Conservation (phyloP, 2,797 vertebrate species). For the Cyprinella venusta region DNA sequence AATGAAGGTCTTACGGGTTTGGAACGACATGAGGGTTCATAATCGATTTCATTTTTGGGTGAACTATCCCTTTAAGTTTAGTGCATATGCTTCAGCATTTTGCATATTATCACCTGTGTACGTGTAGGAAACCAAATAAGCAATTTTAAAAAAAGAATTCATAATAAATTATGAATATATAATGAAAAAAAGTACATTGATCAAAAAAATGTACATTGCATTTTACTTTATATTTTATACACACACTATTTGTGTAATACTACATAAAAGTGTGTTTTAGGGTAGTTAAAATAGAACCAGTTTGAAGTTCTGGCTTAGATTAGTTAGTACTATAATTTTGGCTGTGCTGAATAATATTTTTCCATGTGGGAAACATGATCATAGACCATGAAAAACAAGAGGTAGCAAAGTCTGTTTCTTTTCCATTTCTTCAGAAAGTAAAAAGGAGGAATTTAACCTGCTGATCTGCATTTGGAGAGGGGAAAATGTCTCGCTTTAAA, state of each 20-base stretch:
- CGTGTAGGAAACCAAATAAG: neutral
- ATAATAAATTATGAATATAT: neutral
- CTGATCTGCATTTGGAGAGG: conserved; percentile 11
- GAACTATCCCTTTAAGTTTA: neutral
- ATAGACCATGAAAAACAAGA: conserved; percentile 5
- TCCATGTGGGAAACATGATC: conserved; percentile 16
- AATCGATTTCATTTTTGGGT: too few species aligned
- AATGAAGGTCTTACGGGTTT: too few species aligned
- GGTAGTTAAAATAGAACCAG: neutral
- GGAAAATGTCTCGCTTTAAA: conserved; percentile 32
- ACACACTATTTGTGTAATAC: neutral
- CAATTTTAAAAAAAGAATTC: neutral
- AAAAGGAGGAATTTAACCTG: conserved; percentile 27
- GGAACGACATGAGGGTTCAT: too few species aligned
- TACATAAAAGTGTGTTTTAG: neutral
- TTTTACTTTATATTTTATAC: neutral
- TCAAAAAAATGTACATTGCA: too few species aligned
- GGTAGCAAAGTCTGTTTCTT: neutral
- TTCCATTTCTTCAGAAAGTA: conserved; percentile 3
- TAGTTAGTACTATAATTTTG: neutral
- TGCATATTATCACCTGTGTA: neutral
- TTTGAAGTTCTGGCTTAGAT: conserved; percentile 6
- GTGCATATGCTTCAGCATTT: neutral
- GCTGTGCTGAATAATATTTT: conserved; percentile 14
- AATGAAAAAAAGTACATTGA: neutral